phyloP scores from a whole-genome alignment of 2,113 vertebrate species.

The Proteles cristata region DNA sequence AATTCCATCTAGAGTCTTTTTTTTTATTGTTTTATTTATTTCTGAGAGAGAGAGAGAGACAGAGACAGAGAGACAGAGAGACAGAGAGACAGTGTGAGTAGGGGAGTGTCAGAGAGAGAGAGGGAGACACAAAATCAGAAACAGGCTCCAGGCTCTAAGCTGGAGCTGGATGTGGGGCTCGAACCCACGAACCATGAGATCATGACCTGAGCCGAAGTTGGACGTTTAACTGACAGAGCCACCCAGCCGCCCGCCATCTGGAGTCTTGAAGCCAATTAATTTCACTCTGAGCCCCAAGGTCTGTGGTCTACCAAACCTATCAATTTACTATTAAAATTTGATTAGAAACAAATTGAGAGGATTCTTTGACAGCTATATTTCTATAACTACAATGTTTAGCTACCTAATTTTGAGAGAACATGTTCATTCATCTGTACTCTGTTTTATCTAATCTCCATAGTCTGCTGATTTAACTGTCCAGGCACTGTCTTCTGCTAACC shows the following conservation, averaged over 20 bases:
- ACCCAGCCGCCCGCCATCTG: background rate
- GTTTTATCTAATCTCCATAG: background rate
- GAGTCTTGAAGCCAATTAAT: constrained; percentile 47
- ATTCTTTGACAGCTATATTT: background rate
- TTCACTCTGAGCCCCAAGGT: background rate
- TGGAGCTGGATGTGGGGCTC: too few relatives aligned
- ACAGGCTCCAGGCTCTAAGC: too few relatives aligned
- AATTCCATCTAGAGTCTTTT: background rate
- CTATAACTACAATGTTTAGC: background rate
- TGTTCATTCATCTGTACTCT: background rate
- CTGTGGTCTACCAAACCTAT: background rate
- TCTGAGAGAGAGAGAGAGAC: too few relatives aligned
- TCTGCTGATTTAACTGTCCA: background rate
- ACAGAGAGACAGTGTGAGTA: too few relatives aligned
- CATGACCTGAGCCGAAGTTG: too few relatives aligned
- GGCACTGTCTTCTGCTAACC: background rate
- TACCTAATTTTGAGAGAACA: background rate
- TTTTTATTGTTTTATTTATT: too few relatives aligned
- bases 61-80: too few relatives aligned
- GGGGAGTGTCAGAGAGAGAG: too few relatives aligned
- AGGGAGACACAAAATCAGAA: too few relatives aligned
- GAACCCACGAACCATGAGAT: too few relatives aligned
- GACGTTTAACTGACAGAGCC: too few relatives aligned
- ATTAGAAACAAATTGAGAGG: background rate
- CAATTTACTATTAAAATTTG: constrained; percentile 30